These are phyloP conservation scores for Ceratitis capitata DNA, from an alignment of 1,140 invertebrate genomes.

Conservation along the genomic window DNA sequence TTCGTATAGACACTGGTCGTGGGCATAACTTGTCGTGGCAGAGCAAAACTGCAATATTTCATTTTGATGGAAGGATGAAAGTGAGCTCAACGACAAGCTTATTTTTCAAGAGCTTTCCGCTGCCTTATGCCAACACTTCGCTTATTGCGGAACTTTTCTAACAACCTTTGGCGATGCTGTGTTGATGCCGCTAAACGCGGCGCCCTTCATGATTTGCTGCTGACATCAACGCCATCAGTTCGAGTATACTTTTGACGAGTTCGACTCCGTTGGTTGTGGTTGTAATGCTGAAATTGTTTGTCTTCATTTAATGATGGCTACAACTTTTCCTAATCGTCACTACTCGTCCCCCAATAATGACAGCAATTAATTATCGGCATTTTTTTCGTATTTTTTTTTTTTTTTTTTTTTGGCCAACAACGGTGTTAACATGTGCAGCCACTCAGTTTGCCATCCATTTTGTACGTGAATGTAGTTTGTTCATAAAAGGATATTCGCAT, in stretches of 20 bases:
- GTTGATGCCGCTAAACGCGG: background rate
- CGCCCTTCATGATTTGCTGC: background rate
- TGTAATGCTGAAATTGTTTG: constrained; percentile 21
- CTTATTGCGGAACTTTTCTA: background rate
- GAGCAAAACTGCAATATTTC: constrained; percentile 29
- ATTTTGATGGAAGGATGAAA: constrained; percentile 22
- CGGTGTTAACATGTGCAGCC: background rate
- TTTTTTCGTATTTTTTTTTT: no score
- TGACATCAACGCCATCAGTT: background rate
- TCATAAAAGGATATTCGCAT: background rate
- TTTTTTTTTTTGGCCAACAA: background rate
- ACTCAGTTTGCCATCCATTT: constrained; percentile 28
- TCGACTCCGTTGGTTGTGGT: constrained; percentile 6
- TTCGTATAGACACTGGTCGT: background rate
- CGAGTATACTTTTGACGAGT: constrained; percentile 13
- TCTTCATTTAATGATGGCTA: constrained; percentile 39
- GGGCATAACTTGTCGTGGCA: background rate
- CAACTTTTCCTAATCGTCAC: constrained; percentile 43
- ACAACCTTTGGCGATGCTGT: no score
- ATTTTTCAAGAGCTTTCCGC: background rate
- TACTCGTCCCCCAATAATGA: constrained; percentile 55
- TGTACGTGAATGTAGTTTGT: background rate
- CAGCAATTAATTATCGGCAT: constrained; percentile 52
- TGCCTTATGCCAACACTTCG: background rate
- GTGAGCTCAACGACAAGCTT: background rate